phyloP scores from a whole-genome alignment of 2,113 vertebrate species.

The Aramus guarauna region DNA sequence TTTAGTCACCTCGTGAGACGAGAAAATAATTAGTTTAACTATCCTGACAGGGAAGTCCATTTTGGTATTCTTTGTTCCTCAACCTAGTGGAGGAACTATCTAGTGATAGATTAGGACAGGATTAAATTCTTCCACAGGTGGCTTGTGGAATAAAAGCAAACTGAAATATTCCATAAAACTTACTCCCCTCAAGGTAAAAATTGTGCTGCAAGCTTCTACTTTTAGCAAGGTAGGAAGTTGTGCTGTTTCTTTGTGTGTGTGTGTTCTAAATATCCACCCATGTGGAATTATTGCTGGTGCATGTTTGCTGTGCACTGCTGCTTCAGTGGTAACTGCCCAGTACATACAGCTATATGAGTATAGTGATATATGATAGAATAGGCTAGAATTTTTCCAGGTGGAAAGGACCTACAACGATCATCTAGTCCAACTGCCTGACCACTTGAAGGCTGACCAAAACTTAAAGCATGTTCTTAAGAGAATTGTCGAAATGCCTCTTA shows the following conservation, averaged over 20 bases:
- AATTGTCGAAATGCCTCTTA: no score
- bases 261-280: neutral
- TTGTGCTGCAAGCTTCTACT: neutral
- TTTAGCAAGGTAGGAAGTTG: neutral
- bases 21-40: neutral
- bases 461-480: no score
- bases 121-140: neutral
- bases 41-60: neutral
- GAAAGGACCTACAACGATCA: no score
- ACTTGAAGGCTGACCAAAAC: no score
- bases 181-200: neutral
- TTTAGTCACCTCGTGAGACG: neutral
- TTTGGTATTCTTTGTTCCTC: neutral
- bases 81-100: no score
- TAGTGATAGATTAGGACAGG: neutral
- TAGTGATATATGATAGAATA: no score
- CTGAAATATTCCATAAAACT: neutral
- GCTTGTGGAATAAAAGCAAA: neutral
- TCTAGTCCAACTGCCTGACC: no score
- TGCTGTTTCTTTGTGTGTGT: neutral
- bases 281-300: neutral
- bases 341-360: neutral
- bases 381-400: no score
- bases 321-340: neutral
- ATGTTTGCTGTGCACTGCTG: neutral